Evolutionary conservation across 2,797 vertebrate genomes (phyloP).

Genomic region (Toxotes lorentzi): DNA sequence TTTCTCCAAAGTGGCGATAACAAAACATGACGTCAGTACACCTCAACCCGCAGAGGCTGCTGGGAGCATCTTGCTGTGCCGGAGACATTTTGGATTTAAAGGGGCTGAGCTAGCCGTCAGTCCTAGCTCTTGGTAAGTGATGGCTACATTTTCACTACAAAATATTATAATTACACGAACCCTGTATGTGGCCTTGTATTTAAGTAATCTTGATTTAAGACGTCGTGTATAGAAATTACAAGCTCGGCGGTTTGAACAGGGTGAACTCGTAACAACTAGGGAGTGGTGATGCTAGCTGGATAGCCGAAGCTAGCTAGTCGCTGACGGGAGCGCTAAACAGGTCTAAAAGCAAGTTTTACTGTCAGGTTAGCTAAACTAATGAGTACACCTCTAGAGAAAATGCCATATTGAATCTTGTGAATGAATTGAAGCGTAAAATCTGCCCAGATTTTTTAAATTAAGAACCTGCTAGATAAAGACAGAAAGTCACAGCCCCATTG

Average conservation of each 20-base stretch:
- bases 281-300: constrained; percentile 79
- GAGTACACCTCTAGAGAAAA: background rate
- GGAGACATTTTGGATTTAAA: constrained; percentile 88
- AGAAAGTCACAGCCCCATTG: background rate
- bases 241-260: background rate
- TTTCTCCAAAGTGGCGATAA: constrained; percentile 30
- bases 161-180: rapidly evolving
- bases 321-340: constrained; percentile 38
- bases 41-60: constrained; percentile 57
- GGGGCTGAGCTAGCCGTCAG: constrained; percentile 75
- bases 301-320: constrained; percentile 57
- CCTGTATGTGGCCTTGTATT: rapidly evolving
- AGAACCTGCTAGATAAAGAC: background rate
- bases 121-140: constrained; percentile 79
- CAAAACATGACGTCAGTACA: constrained; percentile 79
- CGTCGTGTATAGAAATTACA: rapidly evolving
- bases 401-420: rapidly evolving
- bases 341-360: constrained; percentile 4
- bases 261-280: constrained; percentile 46
- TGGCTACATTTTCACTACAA: background rate
- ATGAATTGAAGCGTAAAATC: rapidly evolving
- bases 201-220: rapidly evolving
- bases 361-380: background rate
- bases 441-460: rapidly evolving
- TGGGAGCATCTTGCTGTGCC: constrained; percentile 58